These are phyloP conservation scores for Priapulus caudatus DNA, from an alignment of 2,888 invertebrate species.

Conservation along the genomic window DNA sequence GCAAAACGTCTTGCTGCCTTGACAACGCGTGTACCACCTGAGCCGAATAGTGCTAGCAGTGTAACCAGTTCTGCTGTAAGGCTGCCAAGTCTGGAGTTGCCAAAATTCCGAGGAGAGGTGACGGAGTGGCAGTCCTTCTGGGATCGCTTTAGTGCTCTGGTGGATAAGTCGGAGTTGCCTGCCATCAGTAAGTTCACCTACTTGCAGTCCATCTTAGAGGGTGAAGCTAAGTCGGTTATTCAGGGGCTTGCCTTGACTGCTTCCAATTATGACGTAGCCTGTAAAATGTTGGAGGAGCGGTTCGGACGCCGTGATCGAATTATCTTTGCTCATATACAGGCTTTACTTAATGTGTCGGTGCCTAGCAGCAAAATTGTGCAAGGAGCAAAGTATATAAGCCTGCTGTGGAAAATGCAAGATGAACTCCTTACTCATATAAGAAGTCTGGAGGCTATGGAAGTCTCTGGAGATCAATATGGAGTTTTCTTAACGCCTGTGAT, in stretches of 20 bases:
- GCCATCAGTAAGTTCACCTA: neutral
- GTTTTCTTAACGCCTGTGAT: too few species aligned
- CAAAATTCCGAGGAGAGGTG: neutral
- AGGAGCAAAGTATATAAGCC: too few species aligned
- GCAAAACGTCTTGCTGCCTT: too few species aligned
- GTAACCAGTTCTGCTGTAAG: too few species aligned
- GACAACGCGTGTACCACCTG: too few species aligned
- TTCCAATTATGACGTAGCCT: neutral
- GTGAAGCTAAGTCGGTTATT: neutral
- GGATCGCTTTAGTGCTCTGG: neutral
- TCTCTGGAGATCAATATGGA: neutral
- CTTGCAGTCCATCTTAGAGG: neutral
- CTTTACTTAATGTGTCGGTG: neutral
- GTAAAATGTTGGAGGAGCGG: neutral
- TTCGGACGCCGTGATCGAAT: neutral
- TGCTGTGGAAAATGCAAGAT: neutral
- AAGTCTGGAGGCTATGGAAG: neutral
- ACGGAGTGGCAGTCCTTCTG: neutral
- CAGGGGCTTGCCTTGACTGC: neutral
- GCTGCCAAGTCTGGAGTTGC: neutral
- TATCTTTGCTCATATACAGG: neutral
- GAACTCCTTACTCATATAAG: neutral
- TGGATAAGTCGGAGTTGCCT: neutral
- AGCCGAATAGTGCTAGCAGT: too few species aligned
- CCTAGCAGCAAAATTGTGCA: too few species aligned